phyloP scores from a whole-genome alignment of 2,113 vertebrate genomes.

The Oryzias melastigma region DNA sequence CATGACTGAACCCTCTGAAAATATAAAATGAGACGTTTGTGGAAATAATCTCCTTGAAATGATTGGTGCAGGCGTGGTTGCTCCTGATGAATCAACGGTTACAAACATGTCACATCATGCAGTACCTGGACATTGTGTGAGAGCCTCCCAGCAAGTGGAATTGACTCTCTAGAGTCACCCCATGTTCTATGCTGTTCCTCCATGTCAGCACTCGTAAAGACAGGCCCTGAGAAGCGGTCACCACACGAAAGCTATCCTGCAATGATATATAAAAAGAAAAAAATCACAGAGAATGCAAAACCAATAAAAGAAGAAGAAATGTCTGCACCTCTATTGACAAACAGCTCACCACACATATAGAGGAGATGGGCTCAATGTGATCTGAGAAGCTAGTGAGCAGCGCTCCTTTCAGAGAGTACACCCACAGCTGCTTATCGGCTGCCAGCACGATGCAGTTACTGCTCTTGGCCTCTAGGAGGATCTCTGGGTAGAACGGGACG shows the following conservation, averaged over 20 bases:
- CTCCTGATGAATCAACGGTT: background rate
- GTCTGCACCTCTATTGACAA: background rate
- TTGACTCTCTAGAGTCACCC: constrained; percentile 66
- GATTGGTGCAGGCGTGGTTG: background rate
- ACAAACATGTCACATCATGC: background rate
- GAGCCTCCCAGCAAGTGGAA: constrained; percentile 77
- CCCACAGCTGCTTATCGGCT: constrained; percentile 55
- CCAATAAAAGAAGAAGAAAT: background rate
- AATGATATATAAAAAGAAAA: background rate
- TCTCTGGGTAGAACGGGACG: constrained; percentile 23
- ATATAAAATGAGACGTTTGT: background rate
- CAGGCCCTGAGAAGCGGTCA: constrained; percentile 79
- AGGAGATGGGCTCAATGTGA: constrained; percentile 76
- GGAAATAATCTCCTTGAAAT: too few relatives aligned
- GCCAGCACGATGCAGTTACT: constrained; percentile 71
- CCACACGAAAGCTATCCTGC: constrained; percentile 74
- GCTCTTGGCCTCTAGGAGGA: constrained; percentile 69
- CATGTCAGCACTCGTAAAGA: constrained; percentile 72
- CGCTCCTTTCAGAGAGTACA: constrained; percentile 74
- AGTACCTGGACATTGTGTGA: constrained; percentile 76
- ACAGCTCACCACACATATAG: constrained; percentile 81
- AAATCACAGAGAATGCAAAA: background rate
- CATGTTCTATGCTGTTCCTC: constrained; percentile 64
- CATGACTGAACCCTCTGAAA: constrained; percentile 72
- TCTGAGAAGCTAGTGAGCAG: constrained; percentile 78